Evolutionary conservation across 2,113 vertebrate species (phyloP), one percentile per base, ranked within the genome.

Genomic region (Dendrocopos noguchii): DNA sequence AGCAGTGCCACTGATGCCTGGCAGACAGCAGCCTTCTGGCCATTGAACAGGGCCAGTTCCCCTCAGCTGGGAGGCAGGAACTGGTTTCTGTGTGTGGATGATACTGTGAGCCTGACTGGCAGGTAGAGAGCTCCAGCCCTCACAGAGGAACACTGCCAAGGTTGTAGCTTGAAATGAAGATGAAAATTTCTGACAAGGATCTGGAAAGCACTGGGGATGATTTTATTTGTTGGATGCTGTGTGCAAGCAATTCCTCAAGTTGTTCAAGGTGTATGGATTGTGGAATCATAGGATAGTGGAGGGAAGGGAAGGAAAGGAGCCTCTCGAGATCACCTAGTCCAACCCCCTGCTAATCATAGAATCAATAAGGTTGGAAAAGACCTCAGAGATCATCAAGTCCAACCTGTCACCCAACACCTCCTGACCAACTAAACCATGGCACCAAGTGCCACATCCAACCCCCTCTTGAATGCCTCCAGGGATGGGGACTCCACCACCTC

Each of bases 101-200:
- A n/a, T 18, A 0, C 46, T 21, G 39, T 1, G 24, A 44, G n/a
- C 44, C 64, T 7, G 5, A 17, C 2, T 21, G 63, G 65, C 39
- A 27, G 87, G 72, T 16, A 17, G 6, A 6, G 3, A 34, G n/a
- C 24, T 19, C 80, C 71, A 56, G 34, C 64, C 34, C 71, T 20
- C 1, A 0, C 1, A 2, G 31, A n/a, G 25, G 53, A 50, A 9
- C 0, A 0, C 29, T 42, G 25, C 1, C 16, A 6, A 21, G 15
- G 65, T 20, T 19, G 27, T 39, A 44, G 1, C 28, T 74, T 33
- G 61, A 64, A 78, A 74, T 53, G 6, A 31, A 33, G 44, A 7
- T 21, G 44, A 3, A 5, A 12, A 68, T 57, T 83, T 73, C 50
- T 74, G 36, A 24, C 56, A 53, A 10, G 33, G 33, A 68, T 13